Evolutionary conservation across 2,113 vertebrate species (phyloP).

Genomic region (Turdus rufiventris): DNA sequence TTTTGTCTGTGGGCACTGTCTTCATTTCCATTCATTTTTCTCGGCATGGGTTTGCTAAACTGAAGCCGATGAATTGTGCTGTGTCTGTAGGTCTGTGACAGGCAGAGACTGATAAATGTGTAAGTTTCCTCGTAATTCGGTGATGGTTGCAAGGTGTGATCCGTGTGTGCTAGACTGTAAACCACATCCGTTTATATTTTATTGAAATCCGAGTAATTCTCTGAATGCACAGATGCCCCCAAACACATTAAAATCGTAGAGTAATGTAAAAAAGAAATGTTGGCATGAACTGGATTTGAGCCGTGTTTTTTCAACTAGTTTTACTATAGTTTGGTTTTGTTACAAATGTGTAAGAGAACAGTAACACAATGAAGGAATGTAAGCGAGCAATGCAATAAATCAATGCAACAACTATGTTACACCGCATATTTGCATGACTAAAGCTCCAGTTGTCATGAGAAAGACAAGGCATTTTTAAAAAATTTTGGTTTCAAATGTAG

Average conservation of each 20-base stretch:
- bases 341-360: background rate
- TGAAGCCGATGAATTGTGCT: background rate
- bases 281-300: background rate
- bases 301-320: background rate
- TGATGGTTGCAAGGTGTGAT: background rate
- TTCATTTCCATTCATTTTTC: conserved; percentile 7
- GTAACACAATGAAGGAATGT: conserved; percentile 11
- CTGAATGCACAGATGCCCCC: background rate
- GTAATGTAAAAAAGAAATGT: background rate
- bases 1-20: conserved; percentile 49
- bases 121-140: background rate
- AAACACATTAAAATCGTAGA: background rate
- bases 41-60: conserved; percentile 3
- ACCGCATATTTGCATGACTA: background rate
- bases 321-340: conserved; percentile 13
- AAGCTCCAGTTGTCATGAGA: background rate
- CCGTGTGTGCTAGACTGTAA: background rate
- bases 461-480: background rate
- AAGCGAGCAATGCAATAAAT: background rate
- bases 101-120: background rate
- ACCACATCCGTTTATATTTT: background rate
- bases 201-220: background rate
- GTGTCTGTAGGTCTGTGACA: background rate
- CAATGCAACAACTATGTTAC: background rate
- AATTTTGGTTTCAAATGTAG: background rate